Evolutionary conservation across 2,888 invertebrate species (phyloP), one percentile per base, ranked within the genome.

Genomic region (Diaprepes abbreviatus): DNA sequence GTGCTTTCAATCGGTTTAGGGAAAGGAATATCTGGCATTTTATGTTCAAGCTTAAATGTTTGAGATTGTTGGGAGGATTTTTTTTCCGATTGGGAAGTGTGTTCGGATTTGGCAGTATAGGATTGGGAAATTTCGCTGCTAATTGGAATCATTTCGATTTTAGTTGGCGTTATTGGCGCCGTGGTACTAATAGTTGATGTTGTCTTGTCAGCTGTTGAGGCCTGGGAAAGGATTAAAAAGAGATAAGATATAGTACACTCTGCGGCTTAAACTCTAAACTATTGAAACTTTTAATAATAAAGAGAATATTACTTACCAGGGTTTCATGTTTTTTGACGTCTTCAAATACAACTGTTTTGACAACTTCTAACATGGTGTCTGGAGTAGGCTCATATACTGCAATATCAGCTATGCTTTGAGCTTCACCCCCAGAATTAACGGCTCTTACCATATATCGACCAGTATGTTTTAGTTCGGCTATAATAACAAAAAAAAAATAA

Each of bases 391-490:
- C 91, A 72, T 90, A 87, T 33, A 93, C 91, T 66, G 90, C 89
- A 74, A 93, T 90, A 79, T 93, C 93, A 6, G 93, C 93, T 73
- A 91, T 91, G 82, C 92, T 92, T 81, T 91, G 90, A n/a, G 93
- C 92, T 84, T 93, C 92, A n/a, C 93, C 93, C 14, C 91, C 92
- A 57, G 89, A 87, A 80, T 93, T 93, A 0, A 88, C 88, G 7
- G 93, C 93, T 74, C 87, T 87, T 10, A 92, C 92, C 88, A 90
- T 92, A 77, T 91, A 93, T 77, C 92, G 90, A 55, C 94, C 94
- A 64, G 90, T 89, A 82, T 95, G 92, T 72, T 87, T 83, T 24
- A 87, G 85, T 76, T 87, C 86, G 24, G 67, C 71, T 70, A 21
- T 35, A 35, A 9, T 7, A 14, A 38, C 1, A 38, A 38, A 14